phyloP scores from a whole-genome alignment of 1,140 invertebrate genomes.

The Listronotus oregonensis region DNA sequence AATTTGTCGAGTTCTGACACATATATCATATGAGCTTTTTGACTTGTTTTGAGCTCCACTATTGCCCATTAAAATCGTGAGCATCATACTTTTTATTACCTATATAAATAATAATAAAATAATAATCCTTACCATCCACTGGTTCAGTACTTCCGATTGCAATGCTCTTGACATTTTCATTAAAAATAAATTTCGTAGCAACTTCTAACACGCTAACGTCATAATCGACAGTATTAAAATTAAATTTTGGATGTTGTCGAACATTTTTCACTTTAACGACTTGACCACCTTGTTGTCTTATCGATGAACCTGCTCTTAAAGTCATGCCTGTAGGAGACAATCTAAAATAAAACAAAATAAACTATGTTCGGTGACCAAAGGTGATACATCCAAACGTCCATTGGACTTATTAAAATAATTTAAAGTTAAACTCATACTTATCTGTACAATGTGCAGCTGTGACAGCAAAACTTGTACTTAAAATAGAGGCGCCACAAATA shows the following conservation, averaged over 20 bases:
- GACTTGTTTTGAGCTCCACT: too few species aligned
- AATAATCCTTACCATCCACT: background rate
- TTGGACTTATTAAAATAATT: too few species aligned
- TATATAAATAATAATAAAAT: too few species aligned
- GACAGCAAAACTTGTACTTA: constrained; percentile 16
- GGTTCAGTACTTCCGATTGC: constrained; percentile 8
- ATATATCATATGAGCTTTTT: too few species aligned
- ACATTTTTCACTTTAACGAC: constrained; percentile 12
- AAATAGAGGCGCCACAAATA: constrained; percentile 25
- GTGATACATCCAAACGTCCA: too few species aligned
- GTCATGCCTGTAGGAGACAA: background rate
- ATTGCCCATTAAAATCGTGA: too few species aligned
- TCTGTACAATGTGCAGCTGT: constrained; percentile 30
- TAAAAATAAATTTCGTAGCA: constrained; percentile 4
- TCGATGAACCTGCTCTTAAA: constrained; percentile 17
- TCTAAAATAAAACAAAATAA: constrained; percentile 2
- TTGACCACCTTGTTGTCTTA: constrained; percentile 3
- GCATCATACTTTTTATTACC: too few species aligned
- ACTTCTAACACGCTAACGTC: constrained; percentile 19
- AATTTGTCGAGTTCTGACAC: too few species aligned
- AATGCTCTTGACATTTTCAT: constrained; percentile 8
- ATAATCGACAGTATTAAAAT: constrained; percentile 49
- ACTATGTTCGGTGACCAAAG: too few species aligned
- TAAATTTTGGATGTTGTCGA: constrained; percentile 13
- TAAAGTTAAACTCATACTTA: background rate